Evolutionary conservation across 2,113 vertebrate genomes (phyloP).

Genomic region (Sander vitreus): DNA sequence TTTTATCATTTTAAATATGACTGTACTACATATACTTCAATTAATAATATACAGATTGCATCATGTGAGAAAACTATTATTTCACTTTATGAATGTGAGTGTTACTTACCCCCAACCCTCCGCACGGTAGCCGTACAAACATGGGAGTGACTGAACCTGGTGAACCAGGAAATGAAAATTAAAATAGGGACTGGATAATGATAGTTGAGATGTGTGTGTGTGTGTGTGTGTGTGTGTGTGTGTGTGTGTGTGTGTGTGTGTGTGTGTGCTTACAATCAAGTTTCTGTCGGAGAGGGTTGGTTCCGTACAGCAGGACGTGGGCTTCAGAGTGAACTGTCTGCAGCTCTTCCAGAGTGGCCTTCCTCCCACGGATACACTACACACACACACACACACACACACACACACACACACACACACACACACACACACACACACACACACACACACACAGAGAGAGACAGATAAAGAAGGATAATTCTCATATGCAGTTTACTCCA

Average conservation of each 20-base stretch:
- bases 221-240: neutral
- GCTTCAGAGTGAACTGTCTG: constrained; percentile 97
- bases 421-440: constrained; percentile 28
- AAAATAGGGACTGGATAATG: neutral
- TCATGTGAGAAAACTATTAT: neutral
- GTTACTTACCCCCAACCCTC: constrained; percentile 93
- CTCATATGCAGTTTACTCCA: neutral
- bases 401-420: constrained; percentile 39
- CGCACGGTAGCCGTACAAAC: constrained; percentile 97
- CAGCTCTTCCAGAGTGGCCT: constrained; percentile 96
- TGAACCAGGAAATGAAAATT: neutral
- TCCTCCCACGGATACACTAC: constrained; percentile 96
- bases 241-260: neutral
- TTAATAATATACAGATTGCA: neutral
- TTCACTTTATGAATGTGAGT: neutral
- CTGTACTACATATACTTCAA: neutral
- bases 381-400: constrained; percentile 48
- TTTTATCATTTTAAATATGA: neutral
- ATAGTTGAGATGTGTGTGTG: neutral
- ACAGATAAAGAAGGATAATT: neutral
- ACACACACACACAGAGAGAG: constrained; percentile 42
- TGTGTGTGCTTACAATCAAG: constrained; percentile 90
- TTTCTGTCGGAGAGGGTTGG: constrained; percentile 97
- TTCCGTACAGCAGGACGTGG: constrained; percentile 95
- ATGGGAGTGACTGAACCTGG: constrained; percentile 94